Conservation (phyloP, 1,140 invertebrate species). For the Drosophila tristis region DNA sequence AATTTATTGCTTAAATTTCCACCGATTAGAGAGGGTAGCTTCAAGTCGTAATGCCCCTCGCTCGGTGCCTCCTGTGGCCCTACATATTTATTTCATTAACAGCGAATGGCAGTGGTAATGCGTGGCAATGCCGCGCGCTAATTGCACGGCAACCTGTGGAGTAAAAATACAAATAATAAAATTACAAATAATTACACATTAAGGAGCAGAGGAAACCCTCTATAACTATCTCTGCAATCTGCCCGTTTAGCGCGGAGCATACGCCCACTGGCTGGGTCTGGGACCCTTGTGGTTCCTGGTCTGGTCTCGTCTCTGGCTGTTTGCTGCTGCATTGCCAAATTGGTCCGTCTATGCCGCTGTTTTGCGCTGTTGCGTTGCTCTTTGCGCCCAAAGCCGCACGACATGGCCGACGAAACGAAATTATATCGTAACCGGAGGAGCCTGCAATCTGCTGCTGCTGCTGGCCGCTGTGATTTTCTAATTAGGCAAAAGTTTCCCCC, state of each 20-base stretch:
- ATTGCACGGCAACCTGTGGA: conserved; percentile 75
- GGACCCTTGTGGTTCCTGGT: neutral
- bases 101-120: conserved; percentile 55
- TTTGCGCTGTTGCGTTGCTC: conserved; percentile 6
- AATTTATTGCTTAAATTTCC: too few species aligned
- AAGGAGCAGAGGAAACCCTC: too few species aligned
- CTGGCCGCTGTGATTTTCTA: conserved; percentile 74
- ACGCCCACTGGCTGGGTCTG: neutral
- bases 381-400: conserved; percentile 31
- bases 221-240: neutral
- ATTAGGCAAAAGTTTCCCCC: conserved; percentile 65
- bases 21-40: too few species aligned
- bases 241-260: neutral
- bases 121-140: conserved; percentile 49
- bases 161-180: conserved; percentile 44
- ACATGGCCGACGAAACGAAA: conserved; percentile 32
- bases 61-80: conserved; percentile 17
- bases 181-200: conserved; percentile 31
- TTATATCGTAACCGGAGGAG: conserved; percentile 30
- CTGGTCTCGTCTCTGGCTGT: neutral
- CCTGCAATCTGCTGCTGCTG: conserved; percentile 44
- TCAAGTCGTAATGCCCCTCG: neutral
- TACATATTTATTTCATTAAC: conserved; percentile 71
- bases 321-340: conserved; percentile 29
- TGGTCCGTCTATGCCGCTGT: conserved; percentile 26